A percentile compares a stretch with the other conserved stretches of the same genome.
These are phyloP conservation scores for Myocastor coypus DNA, from an alignment of 2,113 vertebrate genomes.

Conservation along the genomic window DNA sequence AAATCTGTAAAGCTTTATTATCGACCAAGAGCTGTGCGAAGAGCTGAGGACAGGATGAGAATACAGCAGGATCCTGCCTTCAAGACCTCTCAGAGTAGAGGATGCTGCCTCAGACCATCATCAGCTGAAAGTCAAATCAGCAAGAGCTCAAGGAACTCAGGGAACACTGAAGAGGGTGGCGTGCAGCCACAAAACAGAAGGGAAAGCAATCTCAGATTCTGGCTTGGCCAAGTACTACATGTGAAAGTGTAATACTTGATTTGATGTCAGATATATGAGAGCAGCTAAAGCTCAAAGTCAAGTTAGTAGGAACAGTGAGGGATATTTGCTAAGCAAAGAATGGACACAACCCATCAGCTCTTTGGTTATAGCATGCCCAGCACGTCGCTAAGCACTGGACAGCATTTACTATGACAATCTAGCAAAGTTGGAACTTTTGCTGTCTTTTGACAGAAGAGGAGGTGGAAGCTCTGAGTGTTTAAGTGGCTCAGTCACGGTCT, in stretches of 20 bases:
- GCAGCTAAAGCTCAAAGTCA: background rate
- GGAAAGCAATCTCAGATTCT: background rate
- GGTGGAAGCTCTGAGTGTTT: background rate
- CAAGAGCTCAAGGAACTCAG: background rate
- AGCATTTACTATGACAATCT: background rate
- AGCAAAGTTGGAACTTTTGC: background rate
- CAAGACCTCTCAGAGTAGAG: background rate
- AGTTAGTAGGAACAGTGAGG: background rate
- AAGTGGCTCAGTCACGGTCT: background rate
- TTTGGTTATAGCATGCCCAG: rapidly evolving
- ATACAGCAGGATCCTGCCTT: background rate
- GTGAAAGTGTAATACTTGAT: background rate
- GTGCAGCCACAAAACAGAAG: background rate
- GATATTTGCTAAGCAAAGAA: background rate
- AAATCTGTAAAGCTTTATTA: background rate
- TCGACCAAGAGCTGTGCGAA: background rate
- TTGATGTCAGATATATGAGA: background rate
- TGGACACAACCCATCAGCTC: background rate
- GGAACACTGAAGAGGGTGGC: background rate
- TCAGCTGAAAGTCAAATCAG: background rate
- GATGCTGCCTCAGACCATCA: background rate
- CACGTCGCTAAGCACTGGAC: background rate
- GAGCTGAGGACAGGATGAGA: background rate
- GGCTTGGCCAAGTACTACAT: background rate
- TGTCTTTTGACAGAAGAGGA: background rate